These are phyloP conservation scores for Nycticorax nycticorax DNA, from an alignment of 2,113 vertebrate genomes.

Conservation along the genomic window DNA sequence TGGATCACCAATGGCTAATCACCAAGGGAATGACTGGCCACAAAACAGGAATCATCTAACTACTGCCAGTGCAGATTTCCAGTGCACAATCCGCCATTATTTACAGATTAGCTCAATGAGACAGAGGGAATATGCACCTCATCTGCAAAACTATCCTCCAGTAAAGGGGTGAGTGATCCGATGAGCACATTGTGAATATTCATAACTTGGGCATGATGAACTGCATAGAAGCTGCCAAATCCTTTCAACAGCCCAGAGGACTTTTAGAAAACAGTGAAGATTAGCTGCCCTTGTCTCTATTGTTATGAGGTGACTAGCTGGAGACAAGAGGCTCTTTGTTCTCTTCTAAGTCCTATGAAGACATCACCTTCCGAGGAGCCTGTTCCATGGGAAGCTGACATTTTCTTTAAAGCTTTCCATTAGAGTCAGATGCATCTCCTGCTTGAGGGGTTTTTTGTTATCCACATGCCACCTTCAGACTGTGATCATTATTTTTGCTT, in stretches of 20 bases:
- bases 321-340: neutral
- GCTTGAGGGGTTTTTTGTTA: neutral
- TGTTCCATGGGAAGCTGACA: neutral
- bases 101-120: neutral
- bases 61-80: neutral
- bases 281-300: neutral
- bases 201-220: neutral
- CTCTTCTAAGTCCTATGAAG: neutral
- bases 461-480: neutral
- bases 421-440: neutral
- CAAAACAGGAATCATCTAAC: neutral
- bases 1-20: neutral
- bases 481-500: neutral
- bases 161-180: neutral
- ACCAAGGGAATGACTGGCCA: neutral
- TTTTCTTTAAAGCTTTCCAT: neutral
- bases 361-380: neutral
- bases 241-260: neutral
- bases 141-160: neutral
- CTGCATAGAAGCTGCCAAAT: neutral
- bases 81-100: neutral
- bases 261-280: neutral
- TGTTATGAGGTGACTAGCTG: neutral
- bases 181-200: neutral
- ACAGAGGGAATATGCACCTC: neutral